Conservation (phyloP, 2,797 vertebrate species). For the Simalia tracyae region DNA sequence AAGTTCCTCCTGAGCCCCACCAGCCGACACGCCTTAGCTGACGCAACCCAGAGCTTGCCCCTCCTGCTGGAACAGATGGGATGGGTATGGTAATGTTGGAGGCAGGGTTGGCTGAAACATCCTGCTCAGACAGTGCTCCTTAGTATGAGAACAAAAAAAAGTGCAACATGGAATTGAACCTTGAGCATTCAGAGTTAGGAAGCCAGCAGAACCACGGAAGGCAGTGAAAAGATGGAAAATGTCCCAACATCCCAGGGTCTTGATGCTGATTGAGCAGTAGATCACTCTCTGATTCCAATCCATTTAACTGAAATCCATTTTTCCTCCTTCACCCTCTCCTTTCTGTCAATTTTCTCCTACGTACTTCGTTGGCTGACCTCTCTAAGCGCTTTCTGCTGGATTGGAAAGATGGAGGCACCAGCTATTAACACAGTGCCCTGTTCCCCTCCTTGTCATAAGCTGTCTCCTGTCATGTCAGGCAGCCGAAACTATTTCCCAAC, state of each 20-base stretch:
- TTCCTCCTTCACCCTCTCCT: not conserved
- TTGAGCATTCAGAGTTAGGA: not conserved
- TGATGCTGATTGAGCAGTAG: not conserved
- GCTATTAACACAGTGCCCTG: not conserved
- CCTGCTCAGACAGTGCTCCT: not conserved
- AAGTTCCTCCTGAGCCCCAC: no score
- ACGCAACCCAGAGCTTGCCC: no score
- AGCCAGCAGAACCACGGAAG: not conserved
- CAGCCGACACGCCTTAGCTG: no score
- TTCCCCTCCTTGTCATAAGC: not conserved
- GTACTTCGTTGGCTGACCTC: not conserved
- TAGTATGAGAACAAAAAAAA: not conserved
- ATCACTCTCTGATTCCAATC: not conserved
- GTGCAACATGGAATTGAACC: not conserved
- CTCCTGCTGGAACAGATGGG: no score
- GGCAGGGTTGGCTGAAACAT: not conserved
- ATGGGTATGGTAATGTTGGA: not conserved
- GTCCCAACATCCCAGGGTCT: not conserved
- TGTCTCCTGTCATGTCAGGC: not conserved
- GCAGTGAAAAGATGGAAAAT: no score
- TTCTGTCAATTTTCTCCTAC: not conserved
- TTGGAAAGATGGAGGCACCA: not conserved
- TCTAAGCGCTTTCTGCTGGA: not conserved
- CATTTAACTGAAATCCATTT: not conserved
- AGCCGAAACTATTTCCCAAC: not conserved